phyloP scores from a whole-genome alignment of 2,113 vertebrate genomes.

The Hydropotes inermis region DNA sequence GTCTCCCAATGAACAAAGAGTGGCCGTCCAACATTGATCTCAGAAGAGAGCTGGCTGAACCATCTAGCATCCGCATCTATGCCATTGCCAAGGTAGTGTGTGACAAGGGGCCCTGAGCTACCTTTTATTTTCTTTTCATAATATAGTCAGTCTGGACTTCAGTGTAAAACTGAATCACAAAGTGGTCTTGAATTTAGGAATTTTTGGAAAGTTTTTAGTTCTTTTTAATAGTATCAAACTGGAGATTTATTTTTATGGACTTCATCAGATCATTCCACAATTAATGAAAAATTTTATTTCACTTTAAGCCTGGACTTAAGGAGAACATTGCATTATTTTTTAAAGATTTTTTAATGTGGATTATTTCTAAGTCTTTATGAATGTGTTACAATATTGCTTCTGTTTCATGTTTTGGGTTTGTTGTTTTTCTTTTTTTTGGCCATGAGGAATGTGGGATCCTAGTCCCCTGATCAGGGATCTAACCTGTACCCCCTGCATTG shows the following conservation, averaged over 20 bases:
- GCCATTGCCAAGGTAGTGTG: conserved; percentile 92
- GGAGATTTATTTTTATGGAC: not conserved
- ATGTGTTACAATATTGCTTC: not conserved
- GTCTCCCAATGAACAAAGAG: conserved; percentile 90
- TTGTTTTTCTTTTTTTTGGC: not conserved
- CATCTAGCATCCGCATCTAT: conserved; percentile 91
- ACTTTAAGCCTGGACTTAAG: not conserved
- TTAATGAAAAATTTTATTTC: conserved; percentile 29
- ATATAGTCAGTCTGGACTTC: not conserved
- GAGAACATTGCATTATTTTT: not conserved
- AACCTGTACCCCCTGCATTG: not conserved
- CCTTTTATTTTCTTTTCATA: not conserved
- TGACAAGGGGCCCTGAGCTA: not conserved
- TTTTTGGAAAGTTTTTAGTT: not conserved
- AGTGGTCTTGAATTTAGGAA: not conserved
- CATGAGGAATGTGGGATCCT: not conserved
- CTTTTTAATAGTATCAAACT: not conserved
- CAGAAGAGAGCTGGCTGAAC: conserved; percentile 88
- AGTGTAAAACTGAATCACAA: not conserved
- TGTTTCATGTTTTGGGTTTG: not conserved
- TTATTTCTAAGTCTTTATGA: not conserved
- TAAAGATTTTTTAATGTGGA: not conserved
- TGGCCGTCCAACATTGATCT: conserved; percentile 86
- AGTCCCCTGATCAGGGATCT: not conserved
- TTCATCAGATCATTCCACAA: not conserved